Evolutionary conservation across 2,888 invertebrate genomes (phyloP).

Genomic region (Agrochola lychnidis): DNA sequence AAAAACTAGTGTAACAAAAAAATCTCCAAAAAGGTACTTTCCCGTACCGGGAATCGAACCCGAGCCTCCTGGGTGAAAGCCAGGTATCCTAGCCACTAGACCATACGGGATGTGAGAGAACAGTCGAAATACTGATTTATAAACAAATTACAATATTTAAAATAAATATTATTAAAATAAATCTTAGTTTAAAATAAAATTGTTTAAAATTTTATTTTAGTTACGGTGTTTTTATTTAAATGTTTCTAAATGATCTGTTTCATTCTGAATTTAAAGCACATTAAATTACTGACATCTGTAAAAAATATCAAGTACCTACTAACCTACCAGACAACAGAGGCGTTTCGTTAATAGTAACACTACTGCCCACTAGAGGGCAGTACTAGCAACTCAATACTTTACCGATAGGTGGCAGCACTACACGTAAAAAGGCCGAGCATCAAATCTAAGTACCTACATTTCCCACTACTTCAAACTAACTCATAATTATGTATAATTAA

Average conservation of each 20-base stretch:
- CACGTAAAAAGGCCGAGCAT: too few relatives aligned
- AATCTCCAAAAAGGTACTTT: slow-evolving; percentile 75
- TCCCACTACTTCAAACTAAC: not conserved
- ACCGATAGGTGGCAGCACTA: slow-evolving; percentile 45
- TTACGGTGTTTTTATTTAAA: too few relatives aligned
- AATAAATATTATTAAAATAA: not conserved
- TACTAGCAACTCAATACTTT: not conserved
- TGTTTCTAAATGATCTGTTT: too few relatives aligned
- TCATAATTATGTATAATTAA: too few relatives aligned
- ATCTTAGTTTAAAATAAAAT: not conserved
- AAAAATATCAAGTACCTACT: not conserved
- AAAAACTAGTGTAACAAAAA: too few relatives aligned
- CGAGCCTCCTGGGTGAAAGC: slow-evolving; percentile 93
- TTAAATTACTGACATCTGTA: slow-evolving; percentile 26
- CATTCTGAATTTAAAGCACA: too few relatives aligned
- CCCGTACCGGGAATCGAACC: slow-evolving; percentile 93
- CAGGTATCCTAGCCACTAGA: slow-evolving; percentile 93
- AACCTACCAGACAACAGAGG: not conserved
- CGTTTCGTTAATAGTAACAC: not conserved
- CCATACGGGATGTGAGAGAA: slow-evolving; percentile 85
- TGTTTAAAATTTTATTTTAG: not conserved
- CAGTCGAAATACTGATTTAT: not conserved
- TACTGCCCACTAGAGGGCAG: slow-evolving; percentile 45
- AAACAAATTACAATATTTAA: fast-evolving
- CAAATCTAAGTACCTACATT: not conserved